phyloP scores from a whole-genome alignment of 2,797 vertebrate genomes.

The Rallus crepitans region DNA sequence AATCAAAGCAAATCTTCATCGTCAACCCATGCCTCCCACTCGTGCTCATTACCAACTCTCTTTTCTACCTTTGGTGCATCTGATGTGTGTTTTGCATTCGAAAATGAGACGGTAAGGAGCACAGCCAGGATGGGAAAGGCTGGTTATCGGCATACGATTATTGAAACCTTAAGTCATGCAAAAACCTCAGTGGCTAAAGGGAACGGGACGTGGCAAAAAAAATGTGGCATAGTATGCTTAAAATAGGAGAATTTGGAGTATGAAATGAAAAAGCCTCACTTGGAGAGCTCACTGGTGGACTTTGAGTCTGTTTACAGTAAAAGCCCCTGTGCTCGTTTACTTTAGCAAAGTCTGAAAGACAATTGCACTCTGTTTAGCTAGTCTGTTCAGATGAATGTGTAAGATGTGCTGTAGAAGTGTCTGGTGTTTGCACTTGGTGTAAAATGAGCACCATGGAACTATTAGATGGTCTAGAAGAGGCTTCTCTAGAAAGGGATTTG shows the following conservation, averaged over 20 bases:
- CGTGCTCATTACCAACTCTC: neutral
- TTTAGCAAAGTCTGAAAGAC: neutral
- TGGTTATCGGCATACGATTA: neutral
- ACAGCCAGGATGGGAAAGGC: neutral
- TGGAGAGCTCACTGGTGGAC: neutral
- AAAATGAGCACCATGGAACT: neutral
- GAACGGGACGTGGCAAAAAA: neutral
- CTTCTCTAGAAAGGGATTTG: neutral
- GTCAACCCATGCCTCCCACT: conserved; percentile 51
- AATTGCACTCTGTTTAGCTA: neutral
- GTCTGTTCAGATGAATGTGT: neutral
- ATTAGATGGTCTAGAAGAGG: neutral
- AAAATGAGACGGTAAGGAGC: neutral
- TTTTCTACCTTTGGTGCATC: neutral
- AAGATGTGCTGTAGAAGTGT: neutral
- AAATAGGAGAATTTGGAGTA: neutral
- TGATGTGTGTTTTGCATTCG: conserved; percentile 2
- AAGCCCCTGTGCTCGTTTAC: neutral
- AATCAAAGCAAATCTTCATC: conserved; percentile 52
- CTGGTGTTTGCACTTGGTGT: fast-evolving
- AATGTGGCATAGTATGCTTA: neutral
- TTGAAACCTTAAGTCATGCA: neutral
- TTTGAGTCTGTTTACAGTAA: neutral
- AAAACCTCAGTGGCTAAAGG: neutral
- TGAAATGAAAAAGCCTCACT: neutral